Evolutionary conservation across 2,888 invertebrate genomes (phyloP).

Genomic region (Heteromyza rotundicornis): DNA sequence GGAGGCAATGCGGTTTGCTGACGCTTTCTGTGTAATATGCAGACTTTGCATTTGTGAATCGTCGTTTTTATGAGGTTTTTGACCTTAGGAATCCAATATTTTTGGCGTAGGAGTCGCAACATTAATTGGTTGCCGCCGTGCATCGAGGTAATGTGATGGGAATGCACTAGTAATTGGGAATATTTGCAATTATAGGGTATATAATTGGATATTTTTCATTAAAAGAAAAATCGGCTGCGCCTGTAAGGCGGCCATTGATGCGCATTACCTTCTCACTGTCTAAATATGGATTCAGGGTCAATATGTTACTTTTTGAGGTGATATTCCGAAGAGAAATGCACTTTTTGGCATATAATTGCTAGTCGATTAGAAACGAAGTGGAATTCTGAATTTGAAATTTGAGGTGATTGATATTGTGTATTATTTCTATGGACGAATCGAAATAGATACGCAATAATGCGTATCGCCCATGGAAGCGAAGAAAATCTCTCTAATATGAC

Average conservation of each 20-base stretch:
- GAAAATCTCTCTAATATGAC: conserved; percentile 18
- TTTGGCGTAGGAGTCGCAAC: background rate
- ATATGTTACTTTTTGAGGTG: background rate
- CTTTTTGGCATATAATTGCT: too few species aligned
- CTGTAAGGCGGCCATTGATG: background rate
- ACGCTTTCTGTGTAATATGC: background rate
- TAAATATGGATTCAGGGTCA: background rate
- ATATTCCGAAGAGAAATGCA: too few species aligned
- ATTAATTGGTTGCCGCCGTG: background rate
- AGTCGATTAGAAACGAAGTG: too few species aligned
- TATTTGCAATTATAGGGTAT: background rate
- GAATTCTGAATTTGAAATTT: too few species aligned
- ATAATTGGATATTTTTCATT: background rate
- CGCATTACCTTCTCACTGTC: background rate
- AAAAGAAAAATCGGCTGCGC: background rate
- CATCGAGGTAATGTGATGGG: background rate
- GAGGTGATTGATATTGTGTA: too few species aligned
- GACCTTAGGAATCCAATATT: background rate
- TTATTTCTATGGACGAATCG: background rate
- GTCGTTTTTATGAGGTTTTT: background rate
- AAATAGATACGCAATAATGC: conserved; percentile 10
- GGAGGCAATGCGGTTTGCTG: background rate
- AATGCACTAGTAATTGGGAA: background rate
- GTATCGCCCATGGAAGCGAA: conserved; percentile 7
- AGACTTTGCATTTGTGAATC: background rate